phyloP scores from a whole-genome alignment of 2,797 vertebrate species.

The Acanthopagrus latus region DNA sequence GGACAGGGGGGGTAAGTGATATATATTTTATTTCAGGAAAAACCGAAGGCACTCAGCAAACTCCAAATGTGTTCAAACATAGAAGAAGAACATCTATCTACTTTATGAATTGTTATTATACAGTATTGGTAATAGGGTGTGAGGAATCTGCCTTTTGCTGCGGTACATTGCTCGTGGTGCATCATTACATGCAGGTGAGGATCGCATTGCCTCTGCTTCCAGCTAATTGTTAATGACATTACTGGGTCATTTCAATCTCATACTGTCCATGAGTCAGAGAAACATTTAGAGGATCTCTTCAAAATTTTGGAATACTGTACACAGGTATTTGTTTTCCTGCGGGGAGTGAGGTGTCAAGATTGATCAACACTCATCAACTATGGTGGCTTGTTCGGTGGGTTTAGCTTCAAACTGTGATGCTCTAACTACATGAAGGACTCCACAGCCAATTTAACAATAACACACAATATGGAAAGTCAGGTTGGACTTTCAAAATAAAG shows the following conservation, averaged over 20 bases:
- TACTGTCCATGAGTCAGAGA: background rate
- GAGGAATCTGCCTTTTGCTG: background rate
- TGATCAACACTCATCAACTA: background rate
- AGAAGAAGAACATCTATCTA: background rate
- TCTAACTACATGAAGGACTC: no score
- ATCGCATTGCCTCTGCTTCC: background rate
- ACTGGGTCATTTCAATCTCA: background rate
- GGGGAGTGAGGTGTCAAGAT: background rate
- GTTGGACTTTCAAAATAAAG: no score
- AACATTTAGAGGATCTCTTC: background rate
- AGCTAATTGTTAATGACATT: background rate
- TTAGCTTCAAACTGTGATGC: no score
- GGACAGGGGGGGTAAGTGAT: slow-evolving; percentile 23
- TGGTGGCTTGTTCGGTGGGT: no score
- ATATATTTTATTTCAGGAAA: slow-evolving; percentile 14
- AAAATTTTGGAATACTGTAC: background rate
- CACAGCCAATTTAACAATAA: no score
- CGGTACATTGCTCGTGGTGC: background rate
- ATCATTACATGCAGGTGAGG: slow-evolving; percentile 6
- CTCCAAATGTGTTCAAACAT: slow-evolving; percentile 13
- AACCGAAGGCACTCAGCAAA: slow-evolving; percentile 15
- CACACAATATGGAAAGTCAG: no score
- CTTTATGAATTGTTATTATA: background rate
- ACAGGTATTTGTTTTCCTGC: background rate
- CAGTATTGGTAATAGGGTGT: background rate